Evolutionary conservation across 1,140 invertebrate genomes (phyloP).

Genomic region (Lepidurus arcticus): DNA sequence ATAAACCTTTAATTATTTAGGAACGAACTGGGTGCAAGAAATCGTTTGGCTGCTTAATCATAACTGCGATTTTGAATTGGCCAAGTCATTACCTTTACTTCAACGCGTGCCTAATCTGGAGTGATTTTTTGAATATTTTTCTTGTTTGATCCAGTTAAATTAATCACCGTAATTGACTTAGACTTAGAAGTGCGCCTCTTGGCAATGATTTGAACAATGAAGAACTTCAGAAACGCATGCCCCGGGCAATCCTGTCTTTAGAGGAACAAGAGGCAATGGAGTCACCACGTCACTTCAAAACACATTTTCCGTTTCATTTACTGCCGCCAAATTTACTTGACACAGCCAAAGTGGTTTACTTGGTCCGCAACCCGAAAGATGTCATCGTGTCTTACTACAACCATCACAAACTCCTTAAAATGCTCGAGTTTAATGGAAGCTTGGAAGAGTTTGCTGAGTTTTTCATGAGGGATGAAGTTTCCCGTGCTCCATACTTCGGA

Average conservation of each 20-base stretch:
- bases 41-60: not conserved
- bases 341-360: slow-evolving; percentile 54
- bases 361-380: slow-evolving; percentile 77
- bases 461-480: slow-evolving; percentile 67
- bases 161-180: too few relatives aligned
- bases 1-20: not conserved
- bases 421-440: slow-evolving; percentile 64
- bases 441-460: slow-evolving; percentile 70
- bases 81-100: not conserved
- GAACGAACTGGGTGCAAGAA: not conserved
- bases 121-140: not conserved
- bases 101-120: not conserved
- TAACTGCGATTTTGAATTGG: slow-evolving; percentile 5
- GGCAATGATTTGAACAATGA: not conserved
- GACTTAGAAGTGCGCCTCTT: too few relatives aligned
- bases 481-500: slow-evolving; percentile 38
- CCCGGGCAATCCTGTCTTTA: not conserved
- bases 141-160: too few relatives aligned
- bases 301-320: slow-evolving; percentile 32
- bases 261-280: not conserved
- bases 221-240: not conserved
- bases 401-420: slow-evolving; percentile 62
- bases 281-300: slow-evolving; percentile 31
- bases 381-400: slow-evolving; percentile 77
- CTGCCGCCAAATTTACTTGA: slow-evolving; percentile 32